Evolutionary conservation across 1,140 invertebrate genomes (phyloP).

Genomic region (Saxidomus purpurata): DNA sequence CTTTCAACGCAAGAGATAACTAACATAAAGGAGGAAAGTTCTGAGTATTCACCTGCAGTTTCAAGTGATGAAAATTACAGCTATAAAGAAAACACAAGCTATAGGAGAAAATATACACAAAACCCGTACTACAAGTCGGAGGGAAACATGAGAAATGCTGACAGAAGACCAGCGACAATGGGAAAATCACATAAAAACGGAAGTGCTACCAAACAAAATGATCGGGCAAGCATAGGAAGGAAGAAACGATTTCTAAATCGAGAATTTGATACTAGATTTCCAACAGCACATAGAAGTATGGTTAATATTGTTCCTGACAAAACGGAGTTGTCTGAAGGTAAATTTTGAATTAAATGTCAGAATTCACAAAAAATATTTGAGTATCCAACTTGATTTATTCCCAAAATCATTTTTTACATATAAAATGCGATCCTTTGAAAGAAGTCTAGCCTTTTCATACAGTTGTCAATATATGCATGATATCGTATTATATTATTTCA

Average conservation of each 20-base stretch:
- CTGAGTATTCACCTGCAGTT: not conserved
- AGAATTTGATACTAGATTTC: not conserved
- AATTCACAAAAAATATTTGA: too few relatives aligned
- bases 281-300: conserved; percentile 5
- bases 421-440: too few relatives aligned
- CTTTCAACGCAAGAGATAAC: not conserved
- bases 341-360: too few relatives aligned
- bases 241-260: not conserved
- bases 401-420: too few relatives aligned
- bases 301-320: not conserved
- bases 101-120: not conserved
- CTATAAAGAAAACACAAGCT: not conserved
- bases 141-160: not conserved
- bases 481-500: too few relatives aligned
- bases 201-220: not conserved
- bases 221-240: too few relatives aligned
- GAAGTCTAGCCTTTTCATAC: too few relatives aligned
- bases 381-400: too few relatives aligned
- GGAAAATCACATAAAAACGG: not conserved
- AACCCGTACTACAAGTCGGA: not conserved
- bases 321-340: not conserved
- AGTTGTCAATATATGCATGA: too few relatives aligned
- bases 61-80: not conserved
- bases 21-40: too few relatives aligned
- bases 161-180: conserved; percentile 10